phyloP scores from a whole-genome alignment of 1,140 invertebrate genomes.

The Alviniconcha marisindica region DNA sequence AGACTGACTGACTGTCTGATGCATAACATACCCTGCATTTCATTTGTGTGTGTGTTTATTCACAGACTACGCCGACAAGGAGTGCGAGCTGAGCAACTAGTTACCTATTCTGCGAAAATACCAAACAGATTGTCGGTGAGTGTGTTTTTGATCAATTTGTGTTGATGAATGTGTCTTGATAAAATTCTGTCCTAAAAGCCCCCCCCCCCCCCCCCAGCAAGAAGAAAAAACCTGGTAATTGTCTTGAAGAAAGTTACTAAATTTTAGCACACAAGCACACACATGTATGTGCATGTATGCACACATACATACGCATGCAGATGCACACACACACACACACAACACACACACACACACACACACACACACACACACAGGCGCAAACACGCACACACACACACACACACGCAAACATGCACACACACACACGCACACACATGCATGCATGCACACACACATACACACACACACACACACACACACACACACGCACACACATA shows the following conservation, averaged over 20 bases:
- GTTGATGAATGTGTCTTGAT: too few relatives aligned
- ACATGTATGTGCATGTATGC: too few relatives aligned
- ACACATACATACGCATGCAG: neutral
- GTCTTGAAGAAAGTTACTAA: too few relatives aligned
- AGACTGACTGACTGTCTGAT: too few relatives aligned
- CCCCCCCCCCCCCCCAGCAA: too few relatives aligned
- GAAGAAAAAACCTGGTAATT: too few relatives aligned
- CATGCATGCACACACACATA: neutral
- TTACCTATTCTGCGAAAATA: slow-evolving; percentile 42
- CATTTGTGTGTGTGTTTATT: slow-evolving; percentile 18
- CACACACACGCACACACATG: neutral
- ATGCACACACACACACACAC: neutral
- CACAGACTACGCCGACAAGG: slow-evolving; percentile 31
- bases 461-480: neutral
- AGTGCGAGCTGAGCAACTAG: slow-evolving; percentile 17
- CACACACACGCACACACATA: neutral
- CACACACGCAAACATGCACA: neutral
- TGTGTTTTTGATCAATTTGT: too few relatives aligned
- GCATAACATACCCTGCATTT: neutral
- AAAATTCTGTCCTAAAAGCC: too few relatives aligned
- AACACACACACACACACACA: neutral
- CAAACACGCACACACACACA: neutral
- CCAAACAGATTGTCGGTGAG: slow-evolving; percentile 39
- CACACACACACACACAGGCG: slow-evolving; percentile 6
- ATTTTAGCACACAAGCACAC: too few relatives aligned